phyloP scores from a whole-genome alignment of 1,140 invertebrate genomes.

The Orchestia grillus region DNA sequence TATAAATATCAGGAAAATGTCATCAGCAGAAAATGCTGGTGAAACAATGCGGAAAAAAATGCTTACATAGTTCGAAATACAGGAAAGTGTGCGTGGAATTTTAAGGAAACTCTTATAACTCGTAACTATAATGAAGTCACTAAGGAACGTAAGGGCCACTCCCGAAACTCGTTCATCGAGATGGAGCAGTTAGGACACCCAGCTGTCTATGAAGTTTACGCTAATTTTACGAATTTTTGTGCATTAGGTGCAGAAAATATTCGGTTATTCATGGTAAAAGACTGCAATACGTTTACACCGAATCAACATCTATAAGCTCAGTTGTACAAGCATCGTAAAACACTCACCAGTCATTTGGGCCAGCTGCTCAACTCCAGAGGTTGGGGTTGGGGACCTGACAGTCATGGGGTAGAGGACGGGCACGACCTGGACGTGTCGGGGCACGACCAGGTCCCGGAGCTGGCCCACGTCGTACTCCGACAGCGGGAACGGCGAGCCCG shows the following conservation, averaged over 20 bases:
- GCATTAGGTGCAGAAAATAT: no score
- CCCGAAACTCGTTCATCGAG: not conserved
- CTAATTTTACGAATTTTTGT: no score
- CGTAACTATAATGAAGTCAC: not conserved
- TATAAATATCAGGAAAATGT: no score
- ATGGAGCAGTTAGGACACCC: not conserved
- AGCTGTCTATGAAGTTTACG: not conserved
- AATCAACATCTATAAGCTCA: no score
- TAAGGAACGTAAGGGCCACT: not conserved
- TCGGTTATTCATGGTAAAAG: no score
- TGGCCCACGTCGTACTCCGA: slow-evolving; percentile 59
- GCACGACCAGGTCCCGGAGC: slow-evolving; percentile 59
- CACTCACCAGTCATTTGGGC: slow-evolving; percentile 66
- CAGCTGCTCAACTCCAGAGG: slow-evolving; percentile 62
- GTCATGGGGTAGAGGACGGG: slow-evolving; percentile 66
- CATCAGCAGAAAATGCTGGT: no score
- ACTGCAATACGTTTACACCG: no score
- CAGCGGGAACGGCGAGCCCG: slow-evolving; percentile 62
- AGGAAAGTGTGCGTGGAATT: not conserved
- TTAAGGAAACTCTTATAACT: not conserved
- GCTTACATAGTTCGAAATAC: not conserved
- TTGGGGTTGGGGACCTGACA: slow-evolving; percentile 60
- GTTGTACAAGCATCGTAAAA: no score
- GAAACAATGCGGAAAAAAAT: no score
- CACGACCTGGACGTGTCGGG: slow-evolving; percentile 61